These are phyloP conservation scores for Clupea harengus DNA, from an alignment of 2,113 vertebrate species.

Conservation along the genomic window DNA sequence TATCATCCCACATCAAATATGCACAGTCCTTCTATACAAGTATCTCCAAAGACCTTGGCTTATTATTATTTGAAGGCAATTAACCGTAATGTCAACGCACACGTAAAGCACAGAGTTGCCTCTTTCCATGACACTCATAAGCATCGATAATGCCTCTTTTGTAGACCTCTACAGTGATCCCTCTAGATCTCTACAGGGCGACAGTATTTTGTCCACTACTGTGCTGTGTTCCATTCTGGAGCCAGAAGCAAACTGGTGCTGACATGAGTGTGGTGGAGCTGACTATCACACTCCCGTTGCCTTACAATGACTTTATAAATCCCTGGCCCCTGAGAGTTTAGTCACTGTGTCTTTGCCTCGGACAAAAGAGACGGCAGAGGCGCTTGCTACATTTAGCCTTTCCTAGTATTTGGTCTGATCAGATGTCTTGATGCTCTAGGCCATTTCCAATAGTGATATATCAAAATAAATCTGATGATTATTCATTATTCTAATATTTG, in stretches of 20 bases:
- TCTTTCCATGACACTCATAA: not conserved
- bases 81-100: too few species aligned
- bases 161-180: not conserved
- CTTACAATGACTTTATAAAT: not conserved
- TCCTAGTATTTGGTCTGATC: not conserved
- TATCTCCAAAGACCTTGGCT: too few species aligned
- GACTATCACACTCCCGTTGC: not conserved
- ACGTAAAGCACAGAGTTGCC: too few species aligned
- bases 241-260: not conserved
- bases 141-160: not conserved
- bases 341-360: not conserved
- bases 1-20: not conserved
- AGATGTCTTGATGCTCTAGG: not conserved
- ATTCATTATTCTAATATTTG: not conserved
- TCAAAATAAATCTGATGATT: not conserved
- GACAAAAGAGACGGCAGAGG: not conserved
- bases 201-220: not conserved
- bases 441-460: not conserved
- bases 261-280: not conserved
- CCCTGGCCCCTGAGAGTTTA: not conserved
- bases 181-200: not conserved
- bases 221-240: not conserved
- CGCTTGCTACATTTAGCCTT: not conserved
- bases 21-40: not conserved
- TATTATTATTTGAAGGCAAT: too few species aligned